Evolutionary conservation across 2,888 invertebrate genomes (phyloP), one percentile per base, ranked within the genome.

Genomic region (Apamea monoglypha): DNA sequence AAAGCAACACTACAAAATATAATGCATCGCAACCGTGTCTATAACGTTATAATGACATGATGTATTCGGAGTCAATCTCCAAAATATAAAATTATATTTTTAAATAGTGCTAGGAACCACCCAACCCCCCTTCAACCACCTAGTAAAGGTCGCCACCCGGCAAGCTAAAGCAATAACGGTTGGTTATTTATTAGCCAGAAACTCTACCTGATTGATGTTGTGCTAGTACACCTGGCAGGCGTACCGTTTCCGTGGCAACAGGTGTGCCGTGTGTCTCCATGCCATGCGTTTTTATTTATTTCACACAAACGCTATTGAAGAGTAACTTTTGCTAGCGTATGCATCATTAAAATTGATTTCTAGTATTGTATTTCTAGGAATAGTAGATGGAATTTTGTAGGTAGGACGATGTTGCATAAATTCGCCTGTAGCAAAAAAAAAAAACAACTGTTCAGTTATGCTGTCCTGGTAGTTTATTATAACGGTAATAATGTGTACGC

Each of bases 211-310:
- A n/a, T 21, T 64, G 14, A 74, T 64, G 74, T 50, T 18, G 36
- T 50, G n/a, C 74, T 74, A 40, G 74, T 74, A 25, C 36, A 66
- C 50, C 21, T 74, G 74, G 50, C 74, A n/a, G 32, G n/a, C 18
- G 36, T n/a, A 50, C n/a, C 32, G 47, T 74, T 36, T 50, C 64
- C 50, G 21, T 74, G 36, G 36, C 18, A 74, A 64, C 73, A 7
- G 63, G 32, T 64, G 18, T 18, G 21, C 7, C 50, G 21, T 0
- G 7, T 50, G 12, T 12, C 64, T 18, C 44, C 14, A n/a, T n/a
- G 61, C 0, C 6, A 36, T 25, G 12, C 6, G 1, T 18, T n/a
- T 12, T 71, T 36, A 56, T 56, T n/a, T n/a, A 21, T 59, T 40
- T 40, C 36, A 71, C 21, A 12, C 71, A 40, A 40, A 56, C 18